Evolutionary conservation across 1,140 invertebrate genomes (phyloP), one percentile per base, ranked within the genome.

Genomic region (Anoplolepis gracilipes): DNA sequence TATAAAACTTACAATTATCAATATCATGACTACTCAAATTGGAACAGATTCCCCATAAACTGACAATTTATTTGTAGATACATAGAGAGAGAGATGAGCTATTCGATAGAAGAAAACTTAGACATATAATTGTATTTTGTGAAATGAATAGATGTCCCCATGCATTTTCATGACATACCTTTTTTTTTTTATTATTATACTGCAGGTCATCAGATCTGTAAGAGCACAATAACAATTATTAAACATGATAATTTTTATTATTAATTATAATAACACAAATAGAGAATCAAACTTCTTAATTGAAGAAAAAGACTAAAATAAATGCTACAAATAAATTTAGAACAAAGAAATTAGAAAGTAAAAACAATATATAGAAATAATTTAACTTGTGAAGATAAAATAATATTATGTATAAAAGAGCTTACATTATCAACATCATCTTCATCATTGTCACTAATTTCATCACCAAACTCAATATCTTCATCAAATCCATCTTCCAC

Each of bases 391-490:
- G 8, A 30, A 19, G 25, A 77, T 22, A 36, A 8, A 65, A 49
- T 33, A 49, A n/a, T 67, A 53, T 76, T 5, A 39, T 62, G 2
- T 28, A 28, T 25, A 8, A 36, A 62, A 61, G 4, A 49, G 92
- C 95, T 95, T 93, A 96, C 95, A 91, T 95, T 96, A 94, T 98
- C 97, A 85, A 98, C 97, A 90, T 97, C 96, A 95, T 98, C 97
- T 95, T 98, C 97, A 94, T 98, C 98, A 93, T 98, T 97, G 90
- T 98, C 98, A 93, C 97, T 98, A 92, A 98, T 97, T 94, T 98
- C 97, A 96, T 99, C 98, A 89, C 98, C 98, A 91, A 99, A 99
- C 94, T 98, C 98, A 95, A 99, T 99, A 92, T 99, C 98, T 95
- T 98, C 98, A 95, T 99, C 98, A 92, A 98, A 97, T 89, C 98